phyloP scores from a whole-genome alignment of 1,140 invertebrate species.

The Listronotus bonariensis region DNA sequence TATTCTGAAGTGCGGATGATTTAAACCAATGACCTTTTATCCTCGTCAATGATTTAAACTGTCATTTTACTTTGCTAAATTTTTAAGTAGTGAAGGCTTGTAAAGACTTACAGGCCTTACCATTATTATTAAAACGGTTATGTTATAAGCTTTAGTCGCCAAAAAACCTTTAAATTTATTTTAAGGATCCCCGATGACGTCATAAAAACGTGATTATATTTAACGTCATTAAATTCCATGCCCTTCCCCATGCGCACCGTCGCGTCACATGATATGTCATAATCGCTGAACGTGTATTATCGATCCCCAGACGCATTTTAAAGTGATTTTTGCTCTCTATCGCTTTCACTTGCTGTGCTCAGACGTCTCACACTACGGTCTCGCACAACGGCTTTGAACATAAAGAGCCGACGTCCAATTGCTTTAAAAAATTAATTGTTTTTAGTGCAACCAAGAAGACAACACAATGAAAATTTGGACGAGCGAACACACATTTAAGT shows the following conservation, averaged over 20 bases:
- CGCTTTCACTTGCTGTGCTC: not conserved
- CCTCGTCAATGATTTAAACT: no score
- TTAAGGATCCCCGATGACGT: no score
- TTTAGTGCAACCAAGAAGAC: not conserved
- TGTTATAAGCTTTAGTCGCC: no score
- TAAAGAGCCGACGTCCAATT: conserved; percentile 4
- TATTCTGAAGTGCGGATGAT: no score
- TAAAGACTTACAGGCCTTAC: no score
- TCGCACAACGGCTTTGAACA: not conserved
- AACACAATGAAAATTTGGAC: conserved; percentile 58
- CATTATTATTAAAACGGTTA: no score
- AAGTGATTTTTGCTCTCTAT: conserved; percentile 7
- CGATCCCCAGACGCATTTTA: not conserved
- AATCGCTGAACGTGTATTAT: not conserved
- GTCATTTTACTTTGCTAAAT: no score
- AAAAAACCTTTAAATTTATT: no score
- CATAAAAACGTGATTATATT: no score
- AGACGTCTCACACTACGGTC: not conserved
- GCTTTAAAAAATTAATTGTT: conserved; percentile 12
- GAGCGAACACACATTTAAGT: conserved; percentile 59
- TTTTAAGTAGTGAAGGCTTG: no score
- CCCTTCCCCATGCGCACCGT: not conserved
- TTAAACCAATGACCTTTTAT: no score
- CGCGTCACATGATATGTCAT: no score
- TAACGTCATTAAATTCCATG: conserved; percentile 9